Base-by-base conservation (phyloP, 2,888 invertebrate species). In the Xylota segnis region DNA sequence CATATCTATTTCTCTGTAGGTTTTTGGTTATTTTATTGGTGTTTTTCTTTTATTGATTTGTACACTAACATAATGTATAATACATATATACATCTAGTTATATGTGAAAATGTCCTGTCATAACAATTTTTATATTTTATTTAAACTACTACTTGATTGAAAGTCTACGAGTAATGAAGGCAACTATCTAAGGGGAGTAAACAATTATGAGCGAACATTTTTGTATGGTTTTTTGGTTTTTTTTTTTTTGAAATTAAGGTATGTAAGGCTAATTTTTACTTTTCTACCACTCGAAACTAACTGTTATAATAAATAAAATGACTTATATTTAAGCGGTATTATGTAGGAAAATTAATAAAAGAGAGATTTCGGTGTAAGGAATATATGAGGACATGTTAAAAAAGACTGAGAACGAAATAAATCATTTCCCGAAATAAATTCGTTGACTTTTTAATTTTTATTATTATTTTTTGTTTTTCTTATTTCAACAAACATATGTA, bases 21-120 rank as follows among this genome's bases (percentile, higher is more conserved):
- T 12, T 18, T n/a, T n/a, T n/a, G n/a, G n/a, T n/a, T 43, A 32
- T 16, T 16, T 34, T 56, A 3, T 34, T 32, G 0, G 3, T 37
- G 12, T 34, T 18, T 29, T 34, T 34, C 34, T 50, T 34, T 65
- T 0, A 27, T 50, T 12, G 47, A 23, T 50, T 27, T 50, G 23
- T 50, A 27, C 23, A 52, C 6, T 52, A 52, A 29, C 10, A 27
- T 29, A 52, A n/a, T 52, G 10, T 52, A 27, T 27, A 52, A 50
- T 27, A 45, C 18, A 50, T 5, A 23, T 10, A 4, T 23, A 12
- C 27, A 10, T 50, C 23, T 23, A 16, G 18, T 16, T 27, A 18
- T 4, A 10, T 10, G 7, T 47, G 3, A 0, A 45, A n/a, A 45
- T 45, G 45, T 45, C 16, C 16, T 18, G 16, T 18, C 9, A 12